Percentiles rank a stretch among this genome's conserved stretches.
Evolutionary conservation across 2,797 vertebrate genomes (phyloP).

Genomic region (Pantherophis vulpinus): DNA sequence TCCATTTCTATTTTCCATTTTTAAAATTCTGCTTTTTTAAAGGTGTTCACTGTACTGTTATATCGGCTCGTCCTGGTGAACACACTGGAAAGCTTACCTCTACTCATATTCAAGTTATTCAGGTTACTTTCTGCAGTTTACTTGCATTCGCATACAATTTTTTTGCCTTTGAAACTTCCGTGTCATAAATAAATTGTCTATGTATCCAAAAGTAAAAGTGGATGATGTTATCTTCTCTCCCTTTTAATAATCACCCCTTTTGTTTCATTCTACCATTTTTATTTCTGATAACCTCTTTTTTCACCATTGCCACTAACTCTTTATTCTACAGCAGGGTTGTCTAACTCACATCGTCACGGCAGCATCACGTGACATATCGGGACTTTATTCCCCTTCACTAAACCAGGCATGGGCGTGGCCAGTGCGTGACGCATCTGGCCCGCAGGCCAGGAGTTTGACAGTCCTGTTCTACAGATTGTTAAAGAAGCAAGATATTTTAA

Average conservation of each 20-base stretch:
- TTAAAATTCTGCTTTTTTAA: neutral
- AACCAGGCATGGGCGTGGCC: no score
- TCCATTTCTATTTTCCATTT: neutral
- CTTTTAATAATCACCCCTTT: neutral
- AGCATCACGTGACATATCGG: no score
- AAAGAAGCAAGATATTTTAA: neutral
- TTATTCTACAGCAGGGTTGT: no score
- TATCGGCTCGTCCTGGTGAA: neutral
- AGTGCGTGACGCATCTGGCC: no score
- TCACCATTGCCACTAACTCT: neutral
- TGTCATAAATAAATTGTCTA: neutral
- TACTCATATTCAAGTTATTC: neutral
- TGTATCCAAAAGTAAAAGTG: neutral
- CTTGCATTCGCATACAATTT: neutral
- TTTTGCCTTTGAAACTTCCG: neutral
- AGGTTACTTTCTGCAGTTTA: slow-evolving; percentile 37
- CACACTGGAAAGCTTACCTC: neutral
- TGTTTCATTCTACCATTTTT: neutral
- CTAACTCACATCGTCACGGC: no score
- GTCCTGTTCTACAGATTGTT: neutral
- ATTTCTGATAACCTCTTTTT: neutral
- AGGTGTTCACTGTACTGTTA: neutral
- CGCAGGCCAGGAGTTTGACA: no score
- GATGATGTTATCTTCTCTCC: neutral
- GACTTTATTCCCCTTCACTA: no score